Conservation (phyloP, 1,140 invertebrate genomes). For the Lithobius niger region DNA sequence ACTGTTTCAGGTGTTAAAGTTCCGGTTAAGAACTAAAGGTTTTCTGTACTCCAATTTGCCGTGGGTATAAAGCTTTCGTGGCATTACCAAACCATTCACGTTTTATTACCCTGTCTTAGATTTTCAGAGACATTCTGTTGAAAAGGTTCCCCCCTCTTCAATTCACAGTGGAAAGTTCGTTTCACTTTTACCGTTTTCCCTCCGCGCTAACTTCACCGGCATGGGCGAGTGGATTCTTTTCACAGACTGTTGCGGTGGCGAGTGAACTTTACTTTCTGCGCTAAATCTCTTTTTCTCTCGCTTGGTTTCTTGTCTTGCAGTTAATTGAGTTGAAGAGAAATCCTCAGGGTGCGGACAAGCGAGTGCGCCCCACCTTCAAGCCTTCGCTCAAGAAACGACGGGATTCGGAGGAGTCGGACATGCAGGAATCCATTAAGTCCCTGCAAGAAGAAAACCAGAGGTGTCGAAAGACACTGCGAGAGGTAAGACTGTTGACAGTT, state of each 20-base stretch:
- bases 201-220: slow-evolving; percentile 3
- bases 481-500: too few relatives aligned
- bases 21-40: too few relatives aligned
- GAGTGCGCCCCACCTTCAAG: slow-evolving; percentile 41
- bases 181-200: slow-evolving; percentile 7
- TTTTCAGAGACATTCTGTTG: too few relatives aligned
- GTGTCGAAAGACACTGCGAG: slow-evolving; percentile 29
- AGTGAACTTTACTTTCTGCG: too few relatives aligned
- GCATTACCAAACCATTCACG: too few relatives aligned
- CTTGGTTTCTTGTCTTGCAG: slow-evolving; percentile 35
- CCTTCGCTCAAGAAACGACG: slow-evolving; percentile 23
- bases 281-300: slow-evolving; percentile 4
- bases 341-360: slow-evolving; percentile 65
- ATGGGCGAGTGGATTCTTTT: neutral
- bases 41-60: too few relatives aligned
- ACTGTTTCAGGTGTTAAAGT: too few relatives aligned
- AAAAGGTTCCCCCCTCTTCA: too few relatives aligned
- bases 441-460: slow-evolving; percentile 33
- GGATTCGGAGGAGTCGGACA: slow-evolving; percentile 23
- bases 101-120: too few relatives aligned
- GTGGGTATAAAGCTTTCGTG: too few relatives aligned
- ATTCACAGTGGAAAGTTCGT: too few relatives aligned
- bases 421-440: slow-evolving; percentile 30
- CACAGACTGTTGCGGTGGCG: too few relatives aligned
- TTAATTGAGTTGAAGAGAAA: slow-evolving; percentile 76